Percentiles rank a stretch among this genome's conserved stretches.
These are phyloP conservation scores for Micrastur ruficollis DNA, from an alignment of 2,797 vertebrate genomes.

Conservation along the genomic window DNA sequence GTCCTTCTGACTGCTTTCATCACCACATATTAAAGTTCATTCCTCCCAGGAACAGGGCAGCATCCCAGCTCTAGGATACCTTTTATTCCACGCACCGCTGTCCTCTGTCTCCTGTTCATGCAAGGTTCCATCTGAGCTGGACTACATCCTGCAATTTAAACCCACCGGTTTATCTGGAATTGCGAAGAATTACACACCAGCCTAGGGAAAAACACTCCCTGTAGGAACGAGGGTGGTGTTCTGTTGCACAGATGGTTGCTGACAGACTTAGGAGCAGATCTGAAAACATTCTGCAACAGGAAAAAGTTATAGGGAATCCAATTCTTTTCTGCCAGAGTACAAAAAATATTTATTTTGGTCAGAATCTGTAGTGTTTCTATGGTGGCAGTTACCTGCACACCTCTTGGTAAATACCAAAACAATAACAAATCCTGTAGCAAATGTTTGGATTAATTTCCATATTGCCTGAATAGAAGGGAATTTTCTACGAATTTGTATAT, in stretches of 20 bases:
- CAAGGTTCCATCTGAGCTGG: neutral
- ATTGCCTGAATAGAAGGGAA: neutral
- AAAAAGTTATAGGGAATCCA: conserved; percentile 28
- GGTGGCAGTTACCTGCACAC: neutral
- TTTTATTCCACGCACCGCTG: neutral
- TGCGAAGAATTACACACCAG: neutral
- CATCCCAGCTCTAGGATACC: fast-evolving
- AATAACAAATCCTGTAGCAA: neutral
- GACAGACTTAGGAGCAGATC: conserved; percentile 18
- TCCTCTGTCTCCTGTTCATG: neutral
- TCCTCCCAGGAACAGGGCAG: neutral
- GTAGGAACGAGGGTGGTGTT: neutral
- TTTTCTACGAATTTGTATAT: neutral
- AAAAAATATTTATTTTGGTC: conserved; percentile 20
- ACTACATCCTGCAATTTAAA: neutral
- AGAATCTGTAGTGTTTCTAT: neutral
- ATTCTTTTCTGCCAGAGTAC: neutral
- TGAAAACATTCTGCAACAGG: conserved; percentile 14
- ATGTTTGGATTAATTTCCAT: neutral
- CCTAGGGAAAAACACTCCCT: neutral
- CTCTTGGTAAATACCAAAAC: neutral
- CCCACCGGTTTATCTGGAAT: neutral
- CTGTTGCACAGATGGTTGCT: conserved; percentile 33
- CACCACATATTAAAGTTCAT: neutral
- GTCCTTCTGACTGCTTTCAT: neutral